Evolutionary conservation across 1,140 invertebrate genomes (phyloP).

Genomic region (Hormaphis cornu): DNA sequence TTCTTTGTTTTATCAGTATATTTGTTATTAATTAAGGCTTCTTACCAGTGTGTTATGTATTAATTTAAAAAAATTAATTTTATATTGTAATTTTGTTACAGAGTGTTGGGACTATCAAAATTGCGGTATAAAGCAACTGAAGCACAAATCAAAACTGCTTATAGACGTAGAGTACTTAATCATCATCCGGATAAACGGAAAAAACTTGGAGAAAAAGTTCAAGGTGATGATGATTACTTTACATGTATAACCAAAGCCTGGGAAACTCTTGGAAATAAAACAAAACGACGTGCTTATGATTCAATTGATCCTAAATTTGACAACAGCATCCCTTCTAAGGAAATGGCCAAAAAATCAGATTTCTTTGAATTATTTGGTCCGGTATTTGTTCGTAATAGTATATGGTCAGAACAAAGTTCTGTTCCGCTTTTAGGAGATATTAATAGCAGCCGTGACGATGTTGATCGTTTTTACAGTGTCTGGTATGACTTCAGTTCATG

Average conservation of each 20-base stretch:
- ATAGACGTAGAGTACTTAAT: conserved; percentile 79
- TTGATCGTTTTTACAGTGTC: conserved; percentile 78
- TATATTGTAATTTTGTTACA: conserved; percentile 81
- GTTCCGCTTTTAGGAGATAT: conserved; percentile 77
- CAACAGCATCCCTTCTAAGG: conserved; percentile 68
- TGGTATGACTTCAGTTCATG: conserved; percentile 99
- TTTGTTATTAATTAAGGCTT: too few relatives aligned
- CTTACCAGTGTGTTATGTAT: too few relatives aligned
- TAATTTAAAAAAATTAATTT: neutral
- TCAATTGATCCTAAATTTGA: conserved; percentile 93
- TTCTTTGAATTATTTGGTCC: conserved; percentile 66
- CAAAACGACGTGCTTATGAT: conserved; percentile 82
- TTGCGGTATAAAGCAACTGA: conserved; percentile 72
- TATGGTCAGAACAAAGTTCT: conserved; percentile 83
- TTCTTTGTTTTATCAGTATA: too few relatives aligned
- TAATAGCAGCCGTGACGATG: conserved; percentile 57
- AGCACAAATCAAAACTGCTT: conserved; percentile 86
- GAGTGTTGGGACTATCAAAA: conserved; percentile 77
- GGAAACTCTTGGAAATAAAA: conserved; percentile 74
- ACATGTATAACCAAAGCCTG: conserved; percentile 98
- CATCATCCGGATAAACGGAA: conserved; percentile 98
- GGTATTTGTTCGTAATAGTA: conserved; percentile 74
- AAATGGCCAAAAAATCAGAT: conserved; percentile 63
- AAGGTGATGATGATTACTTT: conserved; percentile 88
- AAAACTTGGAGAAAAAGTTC: conserved; percentile 72